Evolutionary conservation across 2,888 invertebrate species (phyloP).

Genomic region (Agrenia bidenticulata): DNA sequence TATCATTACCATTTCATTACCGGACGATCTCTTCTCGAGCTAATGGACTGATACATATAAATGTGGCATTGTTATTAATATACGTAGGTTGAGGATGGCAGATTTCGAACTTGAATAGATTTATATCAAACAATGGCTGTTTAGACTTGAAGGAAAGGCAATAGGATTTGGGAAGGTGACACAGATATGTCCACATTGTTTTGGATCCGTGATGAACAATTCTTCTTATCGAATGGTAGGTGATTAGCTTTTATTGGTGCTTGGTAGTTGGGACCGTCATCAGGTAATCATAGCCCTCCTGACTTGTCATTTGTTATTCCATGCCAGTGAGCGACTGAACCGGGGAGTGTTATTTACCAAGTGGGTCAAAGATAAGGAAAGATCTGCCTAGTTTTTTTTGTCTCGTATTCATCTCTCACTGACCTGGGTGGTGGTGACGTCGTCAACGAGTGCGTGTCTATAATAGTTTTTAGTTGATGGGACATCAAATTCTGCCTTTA

Average conservation of each 20-base stretch:
- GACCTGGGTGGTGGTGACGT: no score
- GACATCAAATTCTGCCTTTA: no score
- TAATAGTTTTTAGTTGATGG: no score
- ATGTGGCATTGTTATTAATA: no score
- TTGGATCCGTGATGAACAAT: slow-evolving; percentile 3
- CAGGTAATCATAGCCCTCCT: no score
- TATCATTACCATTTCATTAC: no score
- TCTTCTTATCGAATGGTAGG: background rate
- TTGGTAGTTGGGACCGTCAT: no score
- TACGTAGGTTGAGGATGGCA: no score
- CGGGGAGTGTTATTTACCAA: background rate
- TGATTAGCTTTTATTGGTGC: background rate
- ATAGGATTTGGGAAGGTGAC: slow-evolving; percentile 6
- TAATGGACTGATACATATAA: no score
- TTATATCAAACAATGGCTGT: background rate
- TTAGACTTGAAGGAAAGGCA: background rate
- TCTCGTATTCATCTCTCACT: background rate
- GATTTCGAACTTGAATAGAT: background rate
- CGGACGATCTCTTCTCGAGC: no score
- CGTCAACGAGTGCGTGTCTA: no score
- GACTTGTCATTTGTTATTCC: no score
- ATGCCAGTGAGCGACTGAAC: slow-evolving; percentile 1
- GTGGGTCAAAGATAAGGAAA: slow-evolving; percentile 1
- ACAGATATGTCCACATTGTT: slow-evolving; percentile 16
- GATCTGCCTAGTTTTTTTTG: background rate